Evolutionary conservation across 2,797 vertebrate genomes (phyloP).

Genomic region (Merluccius polli): DNA sequence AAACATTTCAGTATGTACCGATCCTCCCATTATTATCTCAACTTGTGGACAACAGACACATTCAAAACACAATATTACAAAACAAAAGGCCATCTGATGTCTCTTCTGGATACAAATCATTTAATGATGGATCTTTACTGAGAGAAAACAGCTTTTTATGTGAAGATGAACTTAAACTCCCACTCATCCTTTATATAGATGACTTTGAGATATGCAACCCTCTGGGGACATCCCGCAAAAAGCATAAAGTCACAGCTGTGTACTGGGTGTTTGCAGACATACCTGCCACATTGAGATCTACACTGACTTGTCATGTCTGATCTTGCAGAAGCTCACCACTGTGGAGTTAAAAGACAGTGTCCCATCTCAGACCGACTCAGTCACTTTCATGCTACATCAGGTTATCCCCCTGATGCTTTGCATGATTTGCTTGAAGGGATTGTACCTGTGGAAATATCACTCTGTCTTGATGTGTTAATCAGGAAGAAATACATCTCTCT

Average conservation of each 20-base stretch:
- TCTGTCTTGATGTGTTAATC: too few species aligned
- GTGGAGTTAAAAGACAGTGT: too few species aligned
- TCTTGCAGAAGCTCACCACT: too few species aligned
- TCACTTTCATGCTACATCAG: too few species aligned
- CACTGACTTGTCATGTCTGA: too few species aligned
- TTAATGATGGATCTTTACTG: slow-evolving; percentile 3
- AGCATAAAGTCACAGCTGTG: too few species aligned
- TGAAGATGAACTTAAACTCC: slow-evolving; percentile 23
- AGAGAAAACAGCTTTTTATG: slow-evolving; percentile 25
- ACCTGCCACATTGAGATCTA: slow-evolving; percentile 11
- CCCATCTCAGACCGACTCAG: too few species aligned
- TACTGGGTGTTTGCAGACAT: slow-evolving; percentile 29
- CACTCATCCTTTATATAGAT: slow-evolving; percentile 20
- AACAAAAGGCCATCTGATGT: slow-evolving; percentile 14
- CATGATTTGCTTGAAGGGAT: too few species aligned
- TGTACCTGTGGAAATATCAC: too few species aligned
- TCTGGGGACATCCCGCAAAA: slow-evolving; percentile 23
- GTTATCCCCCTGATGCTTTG: too few species aligned
- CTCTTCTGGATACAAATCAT: slow-evolving; percentile 24
- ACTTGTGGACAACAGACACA: slow-evolving; percentile 26
- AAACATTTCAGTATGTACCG: slow-evolving; percentile 30
- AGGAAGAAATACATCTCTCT: too few species aligned
- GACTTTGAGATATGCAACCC: not conserved
- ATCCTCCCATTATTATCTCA: slow-evolving; percentile 23
- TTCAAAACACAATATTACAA: slow-evolving; percentile 24